Base-by-base conservation (phyloP, 2,888 invertebrate genomes). In the Choristoneura rosaceana region DNA sequence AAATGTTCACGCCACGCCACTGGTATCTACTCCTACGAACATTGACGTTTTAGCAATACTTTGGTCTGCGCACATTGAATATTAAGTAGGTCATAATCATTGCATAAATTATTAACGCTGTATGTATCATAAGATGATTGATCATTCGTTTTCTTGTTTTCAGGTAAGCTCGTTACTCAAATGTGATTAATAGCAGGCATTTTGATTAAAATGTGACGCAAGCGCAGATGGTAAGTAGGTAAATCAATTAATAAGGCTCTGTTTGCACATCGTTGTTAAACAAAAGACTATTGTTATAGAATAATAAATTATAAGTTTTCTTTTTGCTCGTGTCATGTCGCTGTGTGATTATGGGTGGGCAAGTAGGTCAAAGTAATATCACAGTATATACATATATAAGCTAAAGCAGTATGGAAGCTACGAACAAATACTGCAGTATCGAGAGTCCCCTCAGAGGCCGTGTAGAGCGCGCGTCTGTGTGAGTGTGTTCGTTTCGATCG, bases 101-200 rank as follows among this genome's bases (percentile, higher is more conserved):
- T 67, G 63, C 67, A 74, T 77, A 58, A 70, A 66, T 70, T 59
- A 74, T 55, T 15, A n/a, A 14, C 34, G 45, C 52, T 67, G 47
- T 47, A 43, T 10, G 47, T 55, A 17, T 15, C 55, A 52, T 58
- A 58, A 70, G 47, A 67, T 70, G 74, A 74, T 70, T 70, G 76
- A 79, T 69, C 50, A 43, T 47, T 69, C 38, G 64, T 17, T 43
- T 78, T 79, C 81, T 76, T 69, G 68, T 58, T 81, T 81, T 25
- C 83, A 81, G 81, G 81, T 81, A 82, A 81, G 80, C 65, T 52
- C 64, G 65, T 69, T 75, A 74, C 73, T 60, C 78, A 66, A 69
- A 71, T 69, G 58, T 69, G 69, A 73, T 73, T 73, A 69, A 70
- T 73, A 15, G 63, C 59, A 41, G 12, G 10, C 38, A 43, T 15